A percentile compares a stretch with the other conserved stretches of the same genome.
Conservation (phyloP, 2,888 invertebrate genomes). For the Coenonympha glycerion region DNA sequence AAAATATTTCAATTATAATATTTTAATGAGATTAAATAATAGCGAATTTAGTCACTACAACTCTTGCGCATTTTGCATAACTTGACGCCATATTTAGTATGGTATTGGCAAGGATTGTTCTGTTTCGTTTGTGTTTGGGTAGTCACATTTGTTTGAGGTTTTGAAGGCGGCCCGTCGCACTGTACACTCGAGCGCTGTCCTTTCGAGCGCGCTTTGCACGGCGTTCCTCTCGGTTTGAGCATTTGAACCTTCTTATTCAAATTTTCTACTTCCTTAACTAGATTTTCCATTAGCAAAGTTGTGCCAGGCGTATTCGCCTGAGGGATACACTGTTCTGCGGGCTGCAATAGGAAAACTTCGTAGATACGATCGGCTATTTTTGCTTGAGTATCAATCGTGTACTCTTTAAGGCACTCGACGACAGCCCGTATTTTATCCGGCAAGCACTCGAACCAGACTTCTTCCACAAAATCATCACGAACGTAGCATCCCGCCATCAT, state of each 20-base stretch:
- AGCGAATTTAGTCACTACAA: background rate
- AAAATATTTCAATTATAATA: too few species aligned
- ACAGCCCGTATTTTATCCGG: conserved; percentile 7
- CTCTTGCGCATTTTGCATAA: conserved; percentile 5
- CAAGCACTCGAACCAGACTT: conserved; percentile 1
- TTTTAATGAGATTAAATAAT: background rate
- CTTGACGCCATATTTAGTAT: conserved; percentile 3
- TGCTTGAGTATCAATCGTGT: background rate
- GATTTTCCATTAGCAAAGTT: background rate
- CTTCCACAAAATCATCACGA: background rate
- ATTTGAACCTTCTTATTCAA: conserved; percentile 5
- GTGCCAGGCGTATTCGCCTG: background rate
- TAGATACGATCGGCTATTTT: conserved; percentile 3
- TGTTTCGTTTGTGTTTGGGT: background rate
- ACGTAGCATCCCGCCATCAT: background rate
- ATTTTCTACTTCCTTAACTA: conserved; percentile 3
- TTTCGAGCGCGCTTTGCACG: background rate
- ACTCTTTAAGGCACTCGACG: background rate
- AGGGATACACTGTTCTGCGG: background rate
- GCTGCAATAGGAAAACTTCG: background rate
- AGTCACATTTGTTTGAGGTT: background rate
- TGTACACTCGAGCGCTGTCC: background rate
- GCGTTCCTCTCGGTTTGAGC: background rate
- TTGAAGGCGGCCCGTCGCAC: background rate
- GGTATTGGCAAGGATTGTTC: background rate